Percentiles rank a stretch among this genome's conserved stretches.
Conservation (phyloP, 2,888 invertebrate genomes). For the Oscheius sp. region DNA sequence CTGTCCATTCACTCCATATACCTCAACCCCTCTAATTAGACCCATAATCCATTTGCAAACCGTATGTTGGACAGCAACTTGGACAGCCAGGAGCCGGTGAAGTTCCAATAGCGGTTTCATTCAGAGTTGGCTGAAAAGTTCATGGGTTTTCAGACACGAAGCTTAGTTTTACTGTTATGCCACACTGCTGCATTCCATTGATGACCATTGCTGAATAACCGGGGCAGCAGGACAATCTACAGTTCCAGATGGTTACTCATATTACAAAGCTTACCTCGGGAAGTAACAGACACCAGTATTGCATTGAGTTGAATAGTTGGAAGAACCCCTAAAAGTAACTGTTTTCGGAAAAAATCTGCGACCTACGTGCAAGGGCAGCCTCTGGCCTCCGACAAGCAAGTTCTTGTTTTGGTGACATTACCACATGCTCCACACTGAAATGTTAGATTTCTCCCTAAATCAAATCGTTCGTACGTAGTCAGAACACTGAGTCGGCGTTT, state of each 20-base stretch:
- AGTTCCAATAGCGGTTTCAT: background rate
- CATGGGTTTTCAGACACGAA: background rate
- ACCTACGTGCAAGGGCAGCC: slow-evolving; percentile 51
- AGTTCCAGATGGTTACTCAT: no score
- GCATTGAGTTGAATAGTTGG: no score
- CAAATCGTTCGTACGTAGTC: background rate
- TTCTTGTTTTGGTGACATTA: slow-evolving; percentile 45
- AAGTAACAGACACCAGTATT: no score
- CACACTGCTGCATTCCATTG: slow-evolving; percentile 41
- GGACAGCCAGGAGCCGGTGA: slow-evolving; percentile 11
- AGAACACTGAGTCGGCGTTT: slow-evolving; percentile 41
- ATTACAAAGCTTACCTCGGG: no score
- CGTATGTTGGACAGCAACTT: slow-evolving; percentile 16
- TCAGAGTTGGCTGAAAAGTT: slow-evolving; percentile 4
- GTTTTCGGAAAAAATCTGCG: background rate
- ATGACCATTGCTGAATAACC: slow-evolving; percentile 44
- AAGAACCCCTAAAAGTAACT: background rate
- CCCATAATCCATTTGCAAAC: background rate
- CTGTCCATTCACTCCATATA: slow-evolving; percentile 61
- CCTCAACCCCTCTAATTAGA: slow-evolving; percentile 17
- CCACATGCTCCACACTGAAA: slow-evolving; percentile 59
- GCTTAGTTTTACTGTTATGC: slow-evolving; percentile 41
- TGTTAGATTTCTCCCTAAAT: background rate
- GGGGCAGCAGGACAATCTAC: slow-evolving; percentile 26
- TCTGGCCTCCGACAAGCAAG: slow-evolving; percentile 43